Evolutionary conservation across 2,888 invertebrate species (phyloP).

Genomic region (Dryobotodes eremita): DNA sequence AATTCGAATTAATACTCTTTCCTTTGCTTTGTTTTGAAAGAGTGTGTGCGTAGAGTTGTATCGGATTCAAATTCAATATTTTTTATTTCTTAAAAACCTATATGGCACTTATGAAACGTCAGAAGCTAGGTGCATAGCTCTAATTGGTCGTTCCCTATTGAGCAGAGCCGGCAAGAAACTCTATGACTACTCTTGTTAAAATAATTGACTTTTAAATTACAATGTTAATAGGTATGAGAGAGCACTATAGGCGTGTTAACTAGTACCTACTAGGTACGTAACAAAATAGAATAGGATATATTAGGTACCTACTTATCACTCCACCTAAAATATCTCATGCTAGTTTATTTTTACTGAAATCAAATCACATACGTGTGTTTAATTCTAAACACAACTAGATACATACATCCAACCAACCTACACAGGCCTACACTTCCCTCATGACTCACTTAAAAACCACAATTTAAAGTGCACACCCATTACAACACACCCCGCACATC

Average conservation of each 20-base stretch:
- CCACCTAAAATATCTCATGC: neutral
- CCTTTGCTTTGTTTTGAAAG: too few species aligned
- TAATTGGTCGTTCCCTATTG: too few species aligned
- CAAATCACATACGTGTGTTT: neutral
- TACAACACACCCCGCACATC: neutral
- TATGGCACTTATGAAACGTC: too few species aligned
- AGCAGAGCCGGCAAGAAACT: too few species aligned
- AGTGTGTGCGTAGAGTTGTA: neutral
- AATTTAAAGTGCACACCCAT: conserved; percentile 17
- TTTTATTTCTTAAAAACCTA: too few species aligned
- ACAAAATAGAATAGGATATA: too few species aligned
- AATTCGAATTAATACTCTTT: neutral
- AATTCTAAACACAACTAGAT: neutral
- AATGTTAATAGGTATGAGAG: too few species aligned
- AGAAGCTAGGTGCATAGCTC: too few species aligned
- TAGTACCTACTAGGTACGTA: too few species aligned
- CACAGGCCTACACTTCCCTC: neutral
- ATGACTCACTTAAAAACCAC: conserved; percentile 24
- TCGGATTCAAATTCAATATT: neutral
- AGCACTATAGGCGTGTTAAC: too few species aligned
- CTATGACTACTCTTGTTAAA: too few species aligned
- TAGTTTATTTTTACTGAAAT: neutral
- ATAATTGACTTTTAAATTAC: too few species aligned
- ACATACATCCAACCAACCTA: neutral
- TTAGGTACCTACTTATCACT: neutral